phyloP scores from a whole-genome alignment of 2,888 invertebrate genomes.

The Pollenia griseotomentosa region DNA sequence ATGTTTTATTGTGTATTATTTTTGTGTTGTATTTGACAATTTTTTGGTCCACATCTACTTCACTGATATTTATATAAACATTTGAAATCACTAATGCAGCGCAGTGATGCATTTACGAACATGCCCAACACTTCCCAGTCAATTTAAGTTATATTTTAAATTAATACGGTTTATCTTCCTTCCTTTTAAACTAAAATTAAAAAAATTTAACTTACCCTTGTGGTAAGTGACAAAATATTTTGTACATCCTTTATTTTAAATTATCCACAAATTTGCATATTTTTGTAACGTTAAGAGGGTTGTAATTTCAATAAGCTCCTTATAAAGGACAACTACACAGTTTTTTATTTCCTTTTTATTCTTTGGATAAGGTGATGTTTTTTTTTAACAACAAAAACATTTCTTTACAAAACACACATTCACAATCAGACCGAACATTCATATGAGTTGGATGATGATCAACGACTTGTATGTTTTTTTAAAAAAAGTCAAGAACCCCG shows the following conservation, averaged over 20 bases:
- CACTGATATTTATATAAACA: no score
- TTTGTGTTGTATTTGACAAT: no score
- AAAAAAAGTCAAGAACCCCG: constrained; percentile 72
- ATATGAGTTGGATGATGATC: constrained; percentile 35
- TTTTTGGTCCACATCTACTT: no score
- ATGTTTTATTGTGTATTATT: no score
- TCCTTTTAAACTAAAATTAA: not conserved
- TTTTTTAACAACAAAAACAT: constrained; percentile 28
- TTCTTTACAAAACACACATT: constrained; percentile 42
- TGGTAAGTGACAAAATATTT: constrained; percentile 13
- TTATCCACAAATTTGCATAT: constrained; percentile 10
- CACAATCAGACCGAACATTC: not conserved
- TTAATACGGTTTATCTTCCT: no score
- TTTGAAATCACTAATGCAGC: no score
- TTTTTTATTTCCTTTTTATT: not conserved
- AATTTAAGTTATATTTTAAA: no score
- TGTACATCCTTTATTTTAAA: constrained; percentile 36
- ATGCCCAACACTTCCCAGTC: no score
- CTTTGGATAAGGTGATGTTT: constrained; percentile 25
- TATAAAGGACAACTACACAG: not conserved
- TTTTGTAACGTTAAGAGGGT: not conserved
- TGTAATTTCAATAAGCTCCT: not conserved
- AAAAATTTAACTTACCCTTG: constrained; percentile 60
- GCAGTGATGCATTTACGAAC: no score
- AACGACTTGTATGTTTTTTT: constrained; percentile 15